Evolutionary conservation across 2,888 invertebrate species (phyloP).

Genomic region (Tenodera sinensis): DNA sequence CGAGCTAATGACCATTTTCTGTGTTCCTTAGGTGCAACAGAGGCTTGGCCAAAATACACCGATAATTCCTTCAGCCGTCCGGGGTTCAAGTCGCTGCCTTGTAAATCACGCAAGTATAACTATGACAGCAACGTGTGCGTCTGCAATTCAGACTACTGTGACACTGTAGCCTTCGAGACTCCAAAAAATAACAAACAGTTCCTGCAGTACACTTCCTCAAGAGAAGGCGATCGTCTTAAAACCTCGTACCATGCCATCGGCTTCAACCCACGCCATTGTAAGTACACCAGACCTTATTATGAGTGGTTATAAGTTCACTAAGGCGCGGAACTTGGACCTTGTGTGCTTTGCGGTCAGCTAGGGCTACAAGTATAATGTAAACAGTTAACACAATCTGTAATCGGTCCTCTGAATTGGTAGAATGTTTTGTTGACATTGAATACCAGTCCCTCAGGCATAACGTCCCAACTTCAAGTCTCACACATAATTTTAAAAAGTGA

Average conservation of each 20-base stretch:
- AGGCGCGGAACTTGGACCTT: too few relatives aligned
- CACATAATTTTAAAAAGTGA: too few relatives aligned
- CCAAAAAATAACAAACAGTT: slow-evolving; percentile 43
- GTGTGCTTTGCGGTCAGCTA: too few relatives aligned
- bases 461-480: too few relatives aligned
- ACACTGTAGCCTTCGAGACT: slow-evolving; percentile 55
- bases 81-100: background rate
- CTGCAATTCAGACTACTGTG: slow-evolving; percentile 68
- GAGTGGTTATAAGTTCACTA: too few relatives aligned
- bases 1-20: too few relatives aligned
- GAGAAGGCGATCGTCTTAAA: background rate
- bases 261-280: background rate
- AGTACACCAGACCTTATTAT: background rate
- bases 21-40: background rate
- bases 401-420: too few relatives aligned
- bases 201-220: slow-evolving; percentile 42
- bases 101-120: background rate
- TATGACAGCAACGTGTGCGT: slow-evolving; percentile 57
- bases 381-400: too few relatives aligned
- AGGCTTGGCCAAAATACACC: background rate
- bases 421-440: too few relatives aligned
- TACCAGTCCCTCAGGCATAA: too few relatives aligned
- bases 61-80: background rate
- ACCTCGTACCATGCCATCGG: background rate
- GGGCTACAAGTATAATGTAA: too few relatives aligned